A percentile compares a stretch with the other conserved stretches of the same genome.
These are phyloP conservation scores for Darevskia nairensis DNA, from an alignment of 2,797 vertebrate genomes.

Conservation along the genomic window DNA sequence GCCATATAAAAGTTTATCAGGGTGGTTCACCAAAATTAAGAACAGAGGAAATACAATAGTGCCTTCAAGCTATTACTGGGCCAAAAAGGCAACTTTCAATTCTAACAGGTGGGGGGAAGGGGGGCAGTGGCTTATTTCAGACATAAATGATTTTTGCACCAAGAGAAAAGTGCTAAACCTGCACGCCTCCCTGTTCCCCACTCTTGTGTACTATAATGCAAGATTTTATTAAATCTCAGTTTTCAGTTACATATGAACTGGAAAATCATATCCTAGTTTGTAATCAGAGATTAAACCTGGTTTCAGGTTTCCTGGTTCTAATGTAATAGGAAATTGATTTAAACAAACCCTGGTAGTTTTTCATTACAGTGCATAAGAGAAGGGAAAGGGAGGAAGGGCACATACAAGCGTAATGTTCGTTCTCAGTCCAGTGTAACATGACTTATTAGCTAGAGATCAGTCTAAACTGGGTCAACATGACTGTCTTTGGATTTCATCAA, in stretches of 20 bases:
- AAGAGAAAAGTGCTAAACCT: too few species aligned
- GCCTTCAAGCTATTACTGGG: background rate
- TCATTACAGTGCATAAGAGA: background rate
- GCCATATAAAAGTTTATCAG: background rate
- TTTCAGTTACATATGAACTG: background rate
- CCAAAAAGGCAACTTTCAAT: background rate
- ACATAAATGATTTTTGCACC: background rate
- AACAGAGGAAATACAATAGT: background rate
- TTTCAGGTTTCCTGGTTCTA: background rate
- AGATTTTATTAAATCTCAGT: background rate
- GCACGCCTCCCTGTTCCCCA: background rate
- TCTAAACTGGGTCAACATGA: background rate
- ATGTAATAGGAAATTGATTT: background rate
- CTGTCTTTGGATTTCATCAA: background rate
- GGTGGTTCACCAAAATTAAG: background rate
- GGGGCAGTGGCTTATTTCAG: background rate
- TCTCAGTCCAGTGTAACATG: background rate
- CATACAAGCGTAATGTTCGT: background rate
- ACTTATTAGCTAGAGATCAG: background rate
- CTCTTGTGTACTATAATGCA: background rate
- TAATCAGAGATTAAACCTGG: slow-evolving; percentile 1
- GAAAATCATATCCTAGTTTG: background rate
- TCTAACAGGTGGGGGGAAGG: background rate
- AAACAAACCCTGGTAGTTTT: background rate
- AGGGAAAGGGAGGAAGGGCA: background rate